Conservation (phyloP, 2,113 vertebrate genomes). For the Ceyx margarethae region DNA sequence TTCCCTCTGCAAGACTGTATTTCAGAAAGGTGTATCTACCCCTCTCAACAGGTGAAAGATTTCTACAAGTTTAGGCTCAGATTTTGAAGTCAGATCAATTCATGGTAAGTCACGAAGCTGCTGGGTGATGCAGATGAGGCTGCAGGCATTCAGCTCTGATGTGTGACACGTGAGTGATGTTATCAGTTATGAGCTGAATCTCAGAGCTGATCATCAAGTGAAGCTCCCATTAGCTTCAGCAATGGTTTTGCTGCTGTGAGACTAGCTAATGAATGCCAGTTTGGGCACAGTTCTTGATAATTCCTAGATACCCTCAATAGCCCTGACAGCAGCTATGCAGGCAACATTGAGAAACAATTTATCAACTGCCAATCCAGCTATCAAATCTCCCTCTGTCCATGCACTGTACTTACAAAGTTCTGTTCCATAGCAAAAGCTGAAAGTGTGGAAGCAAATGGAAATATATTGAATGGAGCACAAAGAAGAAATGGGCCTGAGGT, state of each 20-base stretch:
- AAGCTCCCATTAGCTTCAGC: neutral
- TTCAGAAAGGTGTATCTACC: neutral
- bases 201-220: neutral
- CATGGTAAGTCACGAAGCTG: neutral
- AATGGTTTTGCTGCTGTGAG: neutral
- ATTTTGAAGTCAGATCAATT: neutral
- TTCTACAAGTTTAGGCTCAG: neutral
- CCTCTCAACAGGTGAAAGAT: neutral
- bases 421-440: neutral
- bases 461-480: neutral
- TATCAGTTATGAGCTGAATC: neutral
- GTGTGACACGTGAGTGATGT: neutral
- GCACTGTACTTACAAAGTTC: neutral
- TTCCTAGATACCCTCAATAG: neutral
- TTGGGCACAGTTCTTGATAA: neutral
- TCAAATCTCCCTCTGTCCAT: neutral
- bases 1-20: neutral
- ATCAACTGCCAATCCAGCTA: neutral
- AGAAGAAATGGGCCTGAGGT: neutral
- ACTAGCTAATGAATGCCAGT: neutral
- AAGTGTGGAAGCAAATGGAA: neutral
- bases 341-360: neutral
- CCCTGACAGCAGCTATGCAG: neutral
- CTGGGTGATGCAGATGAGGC: neutral
- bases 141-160: rapidly evolving